Conservation (phyloP, 1,140 invertebrate genomes). For the Chironomus tepperi region DNA sequence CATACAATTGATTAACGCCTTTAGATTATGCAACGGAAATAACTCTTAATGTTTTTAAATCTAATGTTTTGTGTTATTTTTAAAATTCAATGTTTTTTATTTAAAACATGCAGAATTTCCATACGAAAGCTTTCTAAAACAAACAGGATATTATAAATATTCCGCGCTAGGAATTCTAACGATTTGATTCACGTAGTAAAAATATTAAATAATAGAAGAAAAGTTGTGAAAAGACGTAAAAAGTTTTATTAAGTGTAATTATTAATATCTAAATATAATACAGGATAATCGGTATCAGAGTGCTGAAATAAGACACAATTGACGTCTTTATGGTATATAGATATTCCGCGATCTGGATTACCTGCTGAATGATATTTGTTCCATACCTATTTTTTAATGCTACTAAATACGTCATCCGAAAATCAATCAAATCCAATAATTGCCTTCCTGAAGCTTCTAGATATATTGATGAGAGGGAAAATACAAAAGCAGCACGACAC, state of each 20-base stretch:
- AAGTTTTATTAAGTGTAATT: too few relatives aligned
- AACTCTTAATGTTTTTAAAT: too few relatives aligned
- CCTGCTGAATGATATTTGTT: conserved; percentile 6
- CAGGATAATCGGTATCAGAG: too few relatives aligned
- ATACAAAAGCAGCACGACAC: neutral
- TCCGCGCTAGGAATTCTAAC: too few relatives aligned
- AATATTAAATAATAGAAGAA: too few relatives aligned
- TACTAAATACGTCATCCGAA: neutral
- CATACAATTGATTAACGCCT: too few relatives aligned
- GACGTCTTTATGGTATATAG: neutral
- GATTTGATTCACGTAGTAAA: too few relatives aligned
- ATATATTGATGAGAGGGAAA: neutral
- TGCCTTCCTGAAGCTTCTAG: neutral
- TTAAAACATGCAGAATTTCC: neutral
- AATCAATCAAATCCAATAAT: neutral
- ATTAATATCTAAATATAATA: too few relatives aligned
- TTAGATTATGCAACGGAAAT: too few relatives aligned
- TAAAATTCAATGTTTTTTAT: neutral
- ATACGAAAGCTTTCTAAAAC: neutral
- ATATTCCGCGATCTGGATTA: neutral
- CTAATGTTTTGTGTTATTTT: too few relatives aligned
- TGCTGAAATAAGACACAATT: neutral
- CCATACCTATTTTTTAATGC: neutral
- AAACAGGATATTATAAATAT: too few relatives aligned
- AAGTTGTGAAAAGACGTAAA: too few relatives aligned